phyloP scores from a whole-genome alignment of 2,797 vertebrate species.

The Sebastes oblongus region DNA sequence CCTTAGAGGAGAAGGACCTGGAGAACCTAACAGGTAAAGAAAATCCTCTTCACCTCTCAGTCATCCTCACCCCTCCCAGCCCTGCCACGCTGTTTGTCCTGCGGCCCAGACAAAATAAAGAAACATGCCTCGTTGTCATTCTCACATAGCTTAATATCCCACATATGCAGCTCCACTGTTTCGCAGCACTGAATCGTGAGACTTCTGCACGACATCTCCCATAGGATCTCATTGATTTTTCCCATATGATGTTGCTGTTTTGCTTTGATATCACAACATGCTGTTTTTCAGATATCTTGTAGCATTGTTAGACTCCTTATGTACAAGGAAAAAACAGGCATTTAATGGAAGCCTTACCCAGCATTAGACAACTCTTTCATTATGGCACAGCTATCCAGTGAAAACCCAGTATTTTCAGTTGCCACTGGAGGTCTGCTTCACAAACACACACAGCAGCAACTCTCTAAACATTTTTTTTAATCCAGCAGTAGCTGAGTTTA shows the following conservation, averaged over 20 bases:
- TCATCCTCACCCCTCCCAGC: background rate
- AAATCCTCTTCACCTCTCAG: constrained; percentile 1
- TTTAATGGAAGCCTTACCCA: background rate
- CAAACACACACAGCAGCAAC: constrained; percentile 37
- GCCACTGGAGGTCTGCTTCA: constrained; percentile 31
- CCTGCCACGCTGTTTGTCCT: background rate
- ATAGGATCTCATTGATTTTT: background rate
- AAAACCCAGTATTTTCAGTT: constrained; percentile 23
- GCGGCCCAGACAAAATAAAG: background rate
- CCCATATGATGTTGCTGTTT: background rate
- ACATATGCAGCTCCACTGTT: background rate
- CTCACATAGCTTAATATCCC: background rate
- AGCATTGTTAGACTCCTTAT: background rate
- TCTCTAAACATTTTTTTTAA: constrained; percentile 33
- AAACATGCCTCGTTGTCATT: background rate
- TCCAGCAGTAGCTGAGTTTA: constrained; percentile 42
- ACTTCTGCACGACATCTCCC: background rate
- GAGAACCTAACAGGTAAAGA: constrained; percentile 92
- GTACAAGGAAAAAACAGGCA: background rate
- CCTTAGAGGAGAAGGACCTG: constrained; percentile 95
- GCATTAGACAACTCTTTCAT: constrained; percentile 33
- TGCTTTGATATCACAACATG: background rate
- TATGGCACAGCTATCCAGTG: constrained; percentile 9
- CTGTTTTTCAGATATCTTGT: background rate
- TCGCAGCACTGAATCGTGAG: background rate